Conservation (phyloP, 2,113 vertebrate genomes). For the Rousettus leschenaultii region DNA sequence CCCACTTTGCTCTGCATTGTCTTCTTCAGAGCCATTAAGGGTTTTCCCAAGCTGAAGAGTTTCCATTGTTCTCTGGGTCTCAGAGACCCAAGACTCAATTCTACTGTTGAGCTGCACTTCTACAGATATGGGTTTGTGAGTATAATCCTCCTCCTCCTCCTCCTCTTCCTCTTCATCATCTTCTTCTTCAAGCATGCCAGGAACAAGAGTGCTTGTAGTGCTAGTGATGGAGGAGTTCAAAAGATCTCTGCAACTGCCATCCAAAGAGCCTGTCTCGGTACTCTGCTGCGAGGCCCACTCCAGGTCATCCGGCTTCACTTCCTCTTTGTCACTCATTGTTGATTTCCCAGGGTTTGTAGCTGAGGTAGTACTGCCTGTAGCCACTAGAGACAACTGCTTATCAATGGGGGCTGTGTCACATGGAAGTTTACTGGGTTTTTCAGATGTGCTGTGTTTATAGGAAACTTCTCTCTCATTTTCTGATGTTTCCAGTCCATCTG, state of each 20-base stretch:
- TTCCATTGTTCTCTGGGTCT: conserved; percentile 93
- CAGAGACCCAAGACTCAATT: conserved; percentile 98
- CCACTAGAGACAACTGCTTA: conserved; percentile 68
- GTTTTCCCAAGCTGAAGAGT: conserved; percentile 95
- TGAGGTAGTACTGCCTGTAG: conserved; percentile 63
- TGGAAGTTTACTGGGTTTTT: conserved; percentile 70
- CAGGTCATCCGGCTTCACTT: conserved; percentile 92
- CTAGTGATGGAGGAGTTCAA: conserved; percentile 98
- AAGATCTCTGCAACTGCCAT: conserved; percentile 94
- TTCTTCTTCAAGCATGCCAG: conserved; percentile 96
- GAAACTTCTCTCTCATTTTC: conserved; percentile 85
- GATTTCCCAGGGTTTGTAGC: conserved; percentile 76
- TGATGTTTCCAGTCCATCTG: conserved; percentile 90
- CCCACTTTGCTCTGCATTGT: conserved; percentile 87
- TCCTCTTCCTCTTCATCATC: conserved; percentile 86
- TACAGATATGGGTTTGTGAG: conserved; percentile 92
- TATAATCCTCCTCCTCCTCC: conserved; percentile 88
- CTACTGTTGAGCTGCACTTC: conserved; percentile 95
- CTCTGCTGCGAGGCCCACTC: conserved; percentile 98
- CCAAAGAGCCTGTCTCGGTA: conserved; percentile 95
- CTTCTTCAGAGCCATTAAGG: conserved; percentile 91
- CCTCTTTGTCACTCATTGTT: conserved; percentile 84
- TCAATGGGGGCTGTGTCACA: conserved; percentile 52
- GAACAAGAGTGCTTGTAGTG: conserved; percentile 97
- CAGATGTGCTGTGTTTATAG: conserved; percentile 74